Evolutionary conservation across 2,113 vertebrate species (phyloP), one percentile per base, ranked within the genome.

Genomic region (Asarcornis scutulata): DNA sequence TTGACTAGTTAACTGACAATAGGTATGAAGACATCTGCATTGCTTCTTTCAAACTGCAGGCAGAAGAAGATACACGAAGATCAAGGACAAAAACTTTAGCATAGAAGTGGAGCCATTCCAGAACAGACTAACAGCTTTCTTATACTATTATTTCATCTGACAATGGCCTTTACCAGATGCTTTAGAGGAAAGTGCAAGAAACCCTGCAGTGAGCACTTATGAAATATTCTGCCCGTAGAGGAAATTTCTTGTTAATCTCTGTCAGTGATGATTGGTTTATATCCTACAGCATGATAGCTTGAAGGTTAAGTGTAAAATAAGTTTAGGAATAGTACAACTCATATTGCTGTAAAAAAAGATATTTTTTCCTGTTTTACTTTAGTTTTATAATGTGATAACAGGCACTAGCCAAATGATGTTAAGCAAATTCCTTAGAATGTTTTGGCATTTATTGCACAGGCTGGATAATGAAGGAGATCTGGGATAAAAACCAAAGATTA

Each of bases 171-270:
- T 95, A 86, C 79, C 88, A 96, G 91, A 95, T 91, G 82, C 88
- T 91, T 93, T 80, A 88, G 88, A 63, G 67, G 50, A 83, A 94
- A 91, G 87, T 86, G 91, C 63, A 90, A 83, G 87, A 88, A 90
- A 88, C 88, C 94, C 87, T 91, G 79, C 88, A 88, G 94, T 64
- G 93, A 96, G 76, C 75, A 78, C 63, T 95, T 96, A 86, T 66
- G 88, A 93, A 95, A 94, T 94, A 34, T 56, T 86, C 79, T 88
- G 68, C 79, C 56, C 0, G 0, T 67, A 83, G 87, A 95, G 77
- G 89, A 96, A 95, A 77, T 94, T 94, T 96, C 85, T 89, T 96
- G 64, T 91, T 96, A 95, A 96, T 95, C 88, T 77, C 82, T 96
- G 42, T 85, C 89, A 93, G 85, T 25, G 88, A 91, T 91, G 93